phyloP scores from a whole-genome alignment of 2,797 vertebrate genomes.

The Coranthus polyacanthus region DNA sequence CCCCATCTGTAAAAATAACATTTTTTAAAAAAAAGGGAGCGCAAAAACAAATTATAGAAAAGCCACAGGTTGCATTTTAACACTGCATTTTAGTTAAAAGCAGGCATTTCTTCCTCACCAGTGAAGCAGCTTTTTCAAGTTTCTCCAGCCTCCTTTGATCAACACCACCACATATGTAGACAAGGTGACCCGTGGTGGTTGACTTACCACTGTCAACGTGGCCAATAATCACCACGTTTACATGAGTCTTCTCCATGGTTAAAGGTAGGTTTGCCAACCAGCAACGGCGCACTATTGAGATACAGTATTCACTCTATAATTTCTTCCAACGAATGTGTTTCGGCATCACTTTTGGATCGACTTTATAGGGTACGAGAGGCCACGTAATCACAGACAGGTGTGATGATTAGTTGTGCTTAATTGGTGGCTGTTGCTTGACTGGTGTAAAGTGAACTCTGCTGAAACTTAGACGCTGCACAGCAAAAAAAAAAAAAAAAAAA shows the following conservation, averaged over 20 bases:
- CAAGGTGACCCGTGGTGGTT: constrained; percentile 87
- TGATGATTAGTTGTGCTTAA: constrained; percentile 45
- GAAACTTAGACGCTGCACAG: background rate
- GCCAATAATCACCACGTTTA: constrained; percentile 87
- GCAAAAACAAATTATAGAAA: no score
- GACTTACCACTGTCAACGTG: constrained; percentile 91
- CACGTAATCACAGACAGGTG: constrained; percentile 63
- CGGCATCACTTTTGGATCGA: rapidly evolving
- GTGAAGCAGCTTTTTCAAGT: constrained; percentile 85
- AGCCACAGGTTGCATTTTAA: background rate
- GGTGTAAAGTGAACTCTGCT: background rate
- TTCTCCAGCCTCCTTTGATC: constrained; percentile 87
- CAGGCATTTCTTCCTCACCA: constrained; percentile 61
- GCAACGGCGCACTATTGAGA: background rate
- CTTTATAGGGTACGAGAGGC: constrained; percentile 54
- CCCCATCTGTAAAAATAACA: constrained; percentile 76
- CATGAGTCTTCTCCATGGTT: constrained; percentile 81
- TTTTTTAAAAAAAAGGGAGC: rapidly evolving
- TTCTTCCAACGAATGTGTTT: constrained; percentile 10
- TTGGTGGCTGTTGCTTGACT: constrained; percentile 16
- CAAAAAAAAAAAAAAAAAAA: no score
- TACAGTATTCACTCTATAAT: rapidly evolving
- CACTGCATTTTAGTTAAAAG: rapidly evolving
- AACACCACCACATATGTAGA: constrained; percentile 88
- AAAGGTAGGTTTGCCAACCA: rapidly evolving